Percentiles rank a stretch among this genome's conserved stretches.
These are phyloP conservation scores for Zosterops japonicus DNA, from an alignment of 2,113 vertebrate genomes.

Conservation along the genomic window DNA sequence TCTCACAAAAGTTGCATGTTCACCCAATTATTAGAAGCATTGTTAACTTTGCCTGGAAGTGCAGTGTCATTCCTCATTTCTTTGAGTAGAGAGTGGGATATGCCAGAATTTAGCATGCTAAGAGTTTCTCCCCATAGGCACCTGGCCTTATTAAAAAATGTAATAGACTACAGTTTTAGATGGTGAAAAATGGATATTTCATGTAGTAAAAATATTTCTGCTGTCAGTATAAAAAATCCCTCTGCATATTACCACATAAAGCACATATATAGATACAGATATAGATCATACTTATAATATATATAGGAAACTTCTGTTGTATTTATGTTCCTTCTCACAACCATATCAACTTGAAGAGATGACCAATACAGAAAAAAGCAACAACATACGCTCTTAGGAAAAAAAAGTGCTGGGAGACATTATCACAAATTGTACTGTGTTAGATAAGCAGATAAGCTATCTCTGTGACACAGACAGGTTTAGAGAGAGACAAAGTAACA, in stretches of 20 bases:
- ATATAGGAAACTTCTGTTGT: neutral
- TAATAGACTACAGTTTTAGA: neutral
- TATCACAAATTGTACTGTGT: neutral
- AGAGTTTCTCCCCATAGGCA: neutral
- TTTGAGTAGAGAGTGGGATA: neutral
- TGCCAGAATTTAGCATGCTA: neutral
- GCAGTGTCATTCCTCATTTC: neutral
- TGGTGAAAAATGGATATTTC: neutral
- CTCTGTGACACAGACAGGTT: conserved; percentile 2
- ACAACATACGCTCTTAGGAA: neutral
- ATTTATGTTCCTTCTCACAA: neutral
- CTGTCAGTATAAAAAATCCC: neutral
- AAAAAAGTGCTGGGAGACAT: neutral
- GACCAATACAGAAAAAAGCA: neutral
- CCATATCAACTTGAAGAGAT: neutral
- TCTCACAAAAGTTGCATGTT: neutral
- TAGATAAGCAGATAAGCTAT: conserved; percentile 22
- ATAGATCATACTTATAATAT: neutral
- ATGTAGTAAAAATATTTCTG: conserved; percentile 12
- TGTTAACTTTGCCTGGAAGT: conserved; percentile 24
- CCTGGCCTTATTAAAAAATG: neutral
- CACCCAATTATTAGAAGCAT: neutral
- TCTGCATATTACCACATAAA: neutral
- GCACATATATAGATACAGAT: neutral
- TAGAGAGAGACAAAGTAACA: neutral